phyloP scores from a whole-genome alignment of 2,888 invertebrate species.

The Muschampia staudingeri region DNA sequence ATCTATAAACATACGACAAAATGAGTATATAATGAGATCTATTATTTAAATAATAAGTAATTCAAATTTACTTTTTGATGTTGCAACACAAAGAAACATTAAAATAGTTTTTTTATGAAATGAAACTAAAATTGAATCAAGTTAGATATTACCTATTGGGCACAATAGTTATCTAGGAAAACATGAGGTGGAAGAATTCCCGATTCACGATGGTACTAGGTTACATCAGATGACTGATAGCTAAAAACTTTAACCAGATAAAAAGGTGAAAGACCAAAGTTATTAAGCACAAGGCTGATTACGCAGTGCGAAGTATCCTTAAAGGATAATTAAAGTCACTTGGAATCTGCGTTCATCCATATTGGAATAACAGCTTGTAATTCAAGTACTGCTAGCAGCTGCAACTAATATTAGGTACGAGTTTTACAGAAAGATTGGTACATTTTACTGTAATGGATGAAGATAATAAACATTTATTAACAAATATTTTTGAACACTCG shows the following conservation, averaged over 20 bases:
- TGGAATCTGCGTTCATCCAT: neutral
- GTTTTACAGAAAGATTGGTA: neutral
- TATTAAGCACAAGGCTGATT: slow-evolving; percentile 44
- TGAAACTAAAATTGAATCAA: no score
- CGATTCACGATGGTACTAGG: neutral
- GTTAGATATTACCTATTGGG: no score
- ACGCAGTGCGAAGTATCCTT: slow-evolving; percentile 27
- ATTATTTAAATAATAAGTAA: no score
- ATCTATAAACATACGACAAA: no score
- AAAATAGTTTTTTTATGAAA: no score
- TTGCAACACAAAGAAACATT: no score
- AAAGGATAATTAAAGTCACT: slow-evolving; percentile 24
- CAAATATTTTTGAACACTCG: neutral
- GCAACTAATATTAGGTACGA: no score
- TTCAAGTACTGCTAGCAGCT: neutral
- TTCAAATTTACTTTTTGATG: no score
- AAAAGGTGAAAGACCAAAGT: slow-evolving; percentile 28
- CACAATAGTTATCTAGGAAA: neutral
- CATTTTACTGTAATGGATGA: neutral
- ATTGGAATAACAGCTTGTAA: neutral
- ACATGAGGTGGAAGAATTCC: neutral
- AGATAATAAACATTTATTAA: neutral
- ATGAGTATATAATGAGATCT: no score
- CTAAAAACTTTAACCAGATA: slow-evolving; percentile 28
- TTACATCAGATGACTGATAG: slow-evolving; percentile 26